Percentiles rank a stretch among this genome's conserved stretches.
These are phyloP conservation scores for Serripes groenlandicus DNA, from an alignment of 2,888 invertebrate species.

Conservation along the genomic window DNA sequence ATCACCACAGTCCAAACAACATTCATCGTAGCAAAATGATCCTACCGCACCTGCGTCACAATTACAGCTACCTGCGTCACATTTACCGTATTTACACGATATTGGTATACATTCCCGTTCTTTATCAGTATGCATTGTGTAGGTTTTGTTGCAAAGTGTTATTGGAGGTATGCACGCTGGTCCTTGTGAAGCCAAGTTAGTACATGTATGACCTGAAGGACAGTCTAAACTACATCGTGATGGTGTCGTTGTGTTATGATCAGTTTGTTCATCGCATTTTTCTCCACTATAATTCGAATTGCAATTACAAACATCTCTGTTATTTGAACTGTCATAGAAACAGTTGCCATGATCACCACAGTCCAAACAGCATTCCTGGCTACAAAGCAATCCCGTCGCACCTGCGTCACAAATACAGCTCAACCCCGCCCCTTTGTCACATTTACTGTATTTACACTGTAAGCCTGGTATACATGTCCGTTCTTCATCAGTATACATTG, in stretches of 20 bases:
- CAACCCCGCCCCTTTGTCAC: neutral
- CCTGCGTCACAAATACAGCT: constrained; percentile 45
- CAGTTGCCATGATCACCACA: constrained; percentile 55
- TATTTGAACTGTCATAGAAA: neutral
- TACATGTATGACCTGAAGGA: neutral
- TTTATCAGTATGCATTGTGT: neutral
- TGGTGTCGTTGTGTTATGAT: neutral
- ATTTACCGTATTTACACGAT: neutral
- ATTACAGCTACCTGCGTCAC: constrained; percentile 14
- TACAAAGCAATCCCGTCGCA: constrained; percentile 35
- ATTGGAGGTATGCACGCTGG: neutral
- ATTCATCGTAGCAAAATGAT: constrained; percentile 30
- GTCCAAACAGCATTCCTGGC: constrained; percentile 43
- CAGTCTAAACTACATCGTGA: constrained; percentile 17
- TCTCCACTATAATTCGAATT: constrained; percentile 25
- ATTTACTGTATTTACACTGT: neutral
- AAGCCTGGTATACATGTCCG: neutral
- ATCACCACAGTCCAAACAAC: constrained; percentile 53
- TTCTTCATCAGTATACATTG: neutral
- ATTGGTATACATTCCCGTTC: neutral
- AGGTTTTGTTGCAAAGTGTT: neutral
- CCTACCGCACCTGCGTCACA: constrained; percentile 46
- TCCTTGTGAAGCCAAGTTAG: neutral
- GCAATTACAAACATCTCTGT: constrained; percentile 43
- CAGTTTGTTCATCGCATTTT: neutral